Evolutionary conservation across 2,888 invertebrate genomes (phyloP), one percentile per base, ranked within the genome.

Genomic region (Silvanus unidentatus): DNA sequence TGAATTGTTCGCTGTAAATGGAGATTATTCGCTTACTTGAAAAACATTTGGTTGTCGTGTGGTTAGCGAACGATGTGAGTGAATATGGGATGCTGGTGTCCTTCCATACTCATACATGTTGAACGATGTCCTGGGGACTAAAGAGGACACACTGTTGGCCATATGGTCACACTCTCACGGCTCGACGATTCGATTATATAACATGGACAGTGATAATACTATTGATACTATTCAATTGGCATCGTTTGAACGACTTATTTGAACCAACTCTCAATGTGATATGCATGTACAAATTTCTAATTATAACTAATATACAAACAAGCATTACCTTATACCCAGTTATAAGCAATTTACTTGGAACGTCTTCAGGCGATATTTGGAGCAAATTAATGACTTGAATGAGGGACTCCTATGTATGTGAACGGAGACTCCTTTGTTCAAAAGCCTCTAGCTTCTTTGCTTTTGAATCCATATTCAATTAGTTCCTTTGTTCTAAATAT

Each of bases 391-490:
- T 62, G 60, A 62, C 52, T 52, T 45, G 46, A 47, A 49, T 43
- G 12, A 55, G 53, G 50, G 54, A 53, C 44, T 44, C 32, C 13
- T 12, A 12, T 32, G 6, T 47, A 44, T 44, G 49, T 41, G 45
- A 45, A 32, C 39, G 44, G 46, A 48, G 50, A 36, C 50, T 48
- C 58, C 63, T 63, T 63, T 64, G 62, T 63, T 62, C 55, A 42
- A 50, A 41, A 49, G 53, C 55, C 57, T 55, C 55, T 39, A 50
- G 50, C 54, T 60, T 58, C 60, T 60, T 59, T 57, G 53, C 54
- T 59, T 60, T 50, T 48, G 59, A 61, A 63, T 63, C 62, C 56
- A 60, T 59, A 63, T 64, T 64, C 62, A 65, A 63, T 64, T 63
- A 65, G 57, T 53, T 50, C 60, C 64, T 63, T 64, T 65, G 64